Evolutionary conservation across 2,888 invertebrate genomes (phyloP).

Genomic region (Syrista parreyssii): DNA sequence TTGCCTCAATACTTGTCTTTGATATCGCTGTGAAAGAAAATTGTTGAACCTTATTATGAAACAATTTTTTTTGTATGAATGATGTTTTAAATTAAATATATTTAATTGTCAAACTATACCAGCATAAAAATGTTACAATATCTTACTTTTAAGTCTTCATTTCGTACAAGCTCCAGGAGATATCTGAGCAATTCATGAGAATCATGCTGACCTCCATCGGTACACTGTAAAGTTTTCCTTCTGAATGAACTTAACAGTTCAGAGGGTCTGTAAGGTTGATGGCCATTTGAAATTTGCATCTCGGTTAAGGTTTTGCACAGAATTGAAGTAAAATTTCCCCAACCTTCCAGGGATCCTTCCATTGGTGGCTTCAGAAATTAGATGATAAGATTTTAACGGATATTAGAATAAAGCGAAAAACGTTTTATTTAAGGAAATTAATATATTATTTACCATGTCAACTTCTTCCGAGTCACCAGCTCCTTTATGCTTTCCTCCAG

Average conservation of each 20-base stretch:
- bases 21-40: slow-evolving; percentile 75
- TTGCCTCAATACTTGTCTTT: slow-evolving; percentile 81
- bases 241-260: slow-evolving; percentile 75
- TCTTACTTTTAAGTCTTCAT: slow-evolving; percentile 69
- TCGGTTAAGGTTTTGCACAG: slow-evolving; percentile 78
- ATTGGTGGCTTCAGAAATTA: slow-evolving; percentile 68
- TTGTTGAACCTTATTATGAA: slow-evolving; percentile 12
- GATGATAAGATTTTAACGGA: neutral
- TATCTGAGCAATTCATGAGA: slow-evolving; percentile 94
- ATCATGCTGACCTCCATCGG: slow-evolving; percentile 96
- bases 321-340: slow-evolving; percentile 76
- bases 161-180: slow-evolving; percentile 88
- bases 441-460: slow-evolving; percentile 60
- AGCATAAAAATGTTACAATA: slow-evolving; percentile 4
- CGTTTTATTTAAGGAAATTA: neutral
- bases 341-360: slow-evolving; percentile 75
- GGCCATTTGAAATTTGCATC: slow-evolving; percentile 74
- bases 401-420: neutral
- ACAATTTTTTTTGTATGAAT: neutral
- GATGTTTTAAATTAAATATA: neutral
- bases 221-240: slow-evolving; percentile 83
- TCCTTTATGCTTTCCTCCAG: slow-evolving; percentile 76
- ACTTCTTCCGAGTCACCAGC: slow-evolving; percentile 67
- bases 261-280: slow-evolving; percentile 74
- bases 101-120: neutral